Evolutionary conservation across 1,140 invertebrate species (phyloP), one percentile per base, ranked within the genome.

Genomic region (Drosophila trapezifrons): DNA sequence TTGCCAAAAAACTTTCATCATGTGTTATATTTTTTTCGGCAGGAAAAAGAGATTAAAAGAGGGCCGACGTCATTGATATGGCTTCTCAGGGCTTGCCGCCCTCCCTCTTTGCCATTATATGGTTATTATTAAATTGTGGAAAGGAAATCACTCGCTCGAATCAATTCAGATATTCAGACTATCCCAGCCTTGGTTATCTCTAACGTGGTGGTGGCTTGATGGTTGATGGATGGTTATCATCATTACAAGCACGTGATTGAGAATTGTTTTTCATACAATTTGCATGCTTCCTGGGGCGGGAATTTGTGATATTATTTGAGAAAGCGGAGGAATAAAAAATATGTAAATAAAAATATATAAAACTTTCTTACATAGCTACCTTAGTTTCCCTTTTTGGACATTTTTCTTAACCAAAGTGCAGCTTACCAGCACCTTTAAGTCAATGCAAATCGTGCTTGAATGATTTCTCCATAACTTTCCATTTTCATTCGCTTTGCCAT

Each of bases 391-490:
- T 42, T 32, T 63, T 29, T 25, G 18, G 18, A 7, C 29, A 32
- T 49, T 67, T 67, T 15, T 27, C 29, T 22, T 22, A 15, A 45
- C 10, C 8, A 18, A 7, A 62, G 6, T 54, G 32, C 35, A 32
- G 29, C 22, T 22, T 4, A 22, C 2, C 29, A 60, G 10, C 54
- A 56, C 10, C 35, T 56, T 43, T 27, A 43, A 56, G 25, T 47
- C 35, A 35, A 7, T 45, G 64, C 64, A 49, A 49, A 67, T 67
- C 35, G 64, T 65, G 64, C 43, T 40, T 49, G 59, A 63, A 47
- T 47, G 59, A 25, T 67, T 67, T 51, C 60, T 60, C 35, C 20
- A 43, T 49, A 65, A 52, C 65, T 67, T 67, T 67, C 65, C 65
- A 45, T 67, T 67, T 55, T 47, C 29, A 10, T 32, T 32, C 29